Conservation (phyloP, 2,888 invertebrate species). For the Tubiluchus corallicola region DNA sequence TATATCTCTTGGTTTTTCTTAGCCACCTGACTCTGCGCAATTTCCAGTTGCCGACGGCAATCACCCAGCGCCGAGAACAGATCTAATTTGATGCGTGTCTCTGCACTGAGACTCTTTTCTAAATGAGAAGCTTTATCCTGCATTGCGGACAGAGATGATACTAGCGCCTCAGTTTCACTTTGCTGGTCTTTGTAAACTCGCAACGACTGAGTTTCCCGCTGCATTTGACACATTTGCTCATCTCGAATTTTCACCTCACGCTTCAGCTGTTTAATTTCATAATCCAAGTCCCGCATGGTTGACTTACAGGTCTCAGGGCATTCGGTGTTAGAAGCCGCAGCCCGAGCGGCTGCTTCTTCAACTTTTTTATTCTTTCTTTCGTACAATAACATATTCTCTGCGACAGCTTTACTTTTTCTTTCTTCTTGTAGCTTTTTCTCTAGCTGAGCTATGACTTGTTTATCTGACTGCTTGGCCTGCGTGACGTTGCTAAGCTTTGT, state of each 20-base stretch:
- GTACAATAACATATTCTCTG: conserved; percentile 54
- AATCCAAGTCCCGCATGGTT: conserved; percentile 41
- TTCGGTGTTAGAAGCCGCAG: conserved; percentile 28
- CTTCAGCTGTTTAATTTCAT: conserved; percentile 44
- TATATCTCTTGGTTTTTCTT: conserved; percentile 47
- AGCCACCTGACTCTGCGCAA: conserved; percentile 40
- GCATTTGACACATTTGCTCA: conserved; percentile 39
- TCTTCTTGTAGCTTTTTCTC: conserved; percentile 73
- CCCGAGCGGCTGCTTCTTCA: conserved; percentile 33
- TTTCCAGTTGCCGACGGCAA: conserved; percentile 70
- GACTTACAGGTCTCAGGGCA: conserved; percentile 47
- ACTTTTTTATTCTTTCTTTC: conserved; percentile 45
- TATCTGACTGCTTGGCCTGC: conserved; percentile 53
- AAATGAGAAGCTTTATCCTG: conserved; percentile 79
- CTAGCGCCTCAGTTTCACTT: conserved; percentile 49
- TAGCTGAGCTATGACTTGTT: conserved; percentile 47
- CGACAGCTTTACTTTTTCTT: conserved; percentile 49
- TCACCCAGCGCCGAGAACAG: conserved; percentile 91
- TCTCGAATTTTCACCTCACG: conserved; percentile 43
- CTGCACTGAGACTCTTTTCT: conserved; percentile 81
- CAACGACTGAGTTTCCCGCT: conserved; percentile 38
- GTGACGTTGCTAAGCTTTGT: conserved; percentile 57
- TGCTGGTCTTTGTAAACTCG: conserved; percentile 41
- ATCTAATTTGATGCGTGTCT: conserved; percentile 93
- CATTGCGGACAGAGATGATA: conserved; percentile 57